Evolutionary conservation across 2,888 invertebrate species (phyloP), one percentile per base, ranked within the genome.

Genomic region (Agrypnus murinus): DNA sequence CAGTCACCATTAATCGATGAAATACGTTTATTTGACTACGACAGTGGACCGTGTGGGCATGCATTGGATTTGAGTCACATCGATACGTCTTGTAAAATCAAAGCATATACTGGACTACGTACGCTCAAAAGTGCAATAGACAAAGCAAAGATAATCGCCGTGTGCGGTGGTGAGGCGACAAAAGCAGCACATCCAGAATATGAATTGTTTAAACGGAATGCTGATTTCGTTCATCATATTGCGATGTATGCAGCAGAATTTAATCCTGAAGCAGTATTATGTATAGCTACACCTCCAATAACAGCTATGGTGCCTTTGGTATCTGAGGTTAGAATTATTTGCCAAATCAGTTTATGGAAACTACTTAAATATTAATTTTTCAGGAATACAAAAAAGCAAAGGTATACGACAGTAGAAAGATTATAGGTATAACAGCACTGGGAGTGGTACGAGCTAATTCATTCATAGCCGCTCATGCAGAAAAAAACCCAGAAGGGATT

Each of bases 291-390:
- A 40, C 85, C 84, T 5, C 85, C 85, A 5, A 77, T 85, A 40
- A 81, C 83, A 71, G 81, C 82, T 14, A 77, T 85, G 55, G 83
- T 86, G 1, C 85, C 86, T 1, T 74, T 86, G 77, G 82, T 81
- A n/a, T 78, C 81, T 7, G 83, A 85, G 78, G 85, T 84, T 78
- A 76, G 40, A 5, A 46, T 36, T 17, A 7, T 63, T 57, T 10
- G 6, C 25, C n/a, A n/a, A 5, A 19, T 63, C 53, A n/a, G n/a
- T 25, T 25, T 38, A 60, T 62, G 38, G 7, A 0, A 53, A n/a
- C n/a, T 32, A 34, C n/a, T n/a, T n/a, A n/a, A n/a, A n/a, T n/a
- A n/a, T n/a, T n/a, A n/a, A n/a, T 46, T 17, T 72, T 75, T 38
- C 57, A 85, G 84, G 84, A 85, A 74, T 84, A 81, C 65, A 82